Evolutionary conservation across 2,888 invertebrate genomes (phyloP), one percentile per base, ranked within the genome.

Genomic region (Neoascia interrupta): DNA sequence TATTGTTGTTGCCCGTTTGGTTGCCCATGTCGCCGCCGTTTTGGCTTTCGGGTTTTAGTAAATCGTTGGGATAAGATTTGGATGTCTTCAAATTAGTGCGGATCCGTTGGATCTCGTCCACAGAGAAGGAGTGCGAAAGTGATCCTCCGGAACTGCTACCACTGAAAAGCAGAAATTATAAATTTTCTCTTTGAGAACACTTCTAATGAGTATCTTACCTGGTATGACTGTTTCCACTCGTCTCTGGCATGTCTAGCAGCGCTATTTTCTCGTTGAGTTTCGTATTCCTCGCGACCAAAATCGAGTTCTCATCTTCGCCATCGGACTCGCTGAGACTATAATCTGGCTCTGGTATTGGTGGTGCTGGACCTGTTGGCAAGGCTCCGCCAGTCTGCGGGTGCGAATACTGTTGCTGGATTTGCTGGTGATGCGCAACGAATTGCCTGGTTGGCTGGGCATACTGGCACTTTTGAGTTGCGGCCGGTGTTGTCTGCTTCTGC

Each of bases 341-440:
- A 88, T 96, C 96, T 0, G 96, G 96, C 85, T 96, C 96, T 0
- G 96, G 96, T 83, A 96, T 96, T n/a, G 95, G 94, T 5, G 96
- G 94, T 0, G 92, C 92, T 6, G 85, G 84, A 8, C 85, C 83
- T 34, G 81, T 80, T 43, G 82, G 76, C 80, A 84, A 15, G 81
- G 74, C n/a, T 8, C 85, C 83, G 19, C 85, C 83, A 39, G 81
- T 81, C 47, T 82, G 79, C 79, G 84, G 39, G 82, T 76, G 28
- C 63, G 68, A 73, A 68, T 56, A 82, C 64, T 74, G 83, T 82
- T 82, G 80, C 83, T 80, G 82, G 69, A 81, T 80, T 69, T 83
- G 81, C 43, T 86, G 87, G 74, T 90, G 85, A 68, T 90, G 88
- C 82, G 83, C 82, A 41, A 84, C 83, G 16, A 73, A 79, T 13